Conservation (phyloP, 2,113 vertebrate species). For the Jaculus jaculus region DNA sequence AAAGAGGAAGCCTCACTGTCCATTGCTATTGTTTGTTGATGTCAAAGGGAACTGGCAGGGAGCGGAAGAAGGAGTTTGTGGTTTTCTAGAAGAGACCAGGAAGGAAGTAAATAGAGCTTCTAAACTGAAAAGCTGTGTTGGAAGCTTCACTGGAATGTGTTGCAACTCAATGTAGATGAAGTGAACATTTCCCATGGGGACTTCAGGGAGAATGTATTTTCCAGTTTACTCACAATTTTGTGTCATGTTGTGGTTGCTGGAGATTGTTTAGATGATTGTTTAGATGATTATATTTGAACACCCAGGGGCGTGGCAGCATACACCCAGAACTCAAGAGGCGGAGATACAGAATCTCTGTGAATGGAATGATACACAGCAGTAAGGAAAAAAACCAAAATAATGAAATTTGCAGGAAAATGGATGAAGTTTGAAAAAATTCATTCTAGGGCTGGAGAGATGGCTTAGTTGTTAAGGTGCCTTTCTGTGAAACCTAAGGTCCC, state of each 20-base stretch:
- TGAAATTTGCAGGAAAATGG: no score
- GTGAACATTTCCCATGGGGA: constrained; percentile 92
- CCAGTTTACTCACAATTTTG: constrained; percentile 91
- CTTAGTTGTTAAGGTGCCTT: no score
- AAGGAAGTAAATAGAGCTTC: constrained; percentile 84
- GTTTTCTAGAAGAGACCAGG: constrained; percentile 91
- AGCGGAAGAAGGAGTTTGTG: constrained; percentile 91
- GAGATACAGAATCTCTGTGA: no score
- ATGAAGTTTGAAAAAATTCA: no score
- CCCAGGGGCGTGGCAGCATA: no score
- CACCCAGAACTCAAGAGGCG: no score
- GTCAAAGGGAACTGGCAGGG: constrained; percentile 94
- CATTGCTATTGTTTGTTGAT: constrained; percentile 95
- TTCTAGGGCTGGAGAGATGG: no score
- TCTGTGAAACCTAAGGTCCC: no score
- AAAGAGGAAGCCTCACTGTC: constrained; percentile 87
- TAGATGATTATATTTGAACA: constrained; percentile 80
- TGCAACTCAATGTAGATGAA: constrained; percentile 84
- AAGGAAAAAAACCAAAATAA: no score
- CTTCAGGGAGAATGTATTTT: constrained; percentile 88
- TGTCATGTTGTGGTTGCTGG: constrained; percentile 93
- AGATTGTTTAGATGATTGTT: constrained; percentile 89
- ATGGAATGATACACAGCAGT: no score
- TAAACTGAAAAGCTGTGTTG: constrained; percentile 82
- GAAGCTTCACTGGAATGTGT: constrained; percentile 93